Evolutionary conservation across 1,140 invertebrate species (phyloP).

Genomic region (Brachionus paranguensis): DNA sequence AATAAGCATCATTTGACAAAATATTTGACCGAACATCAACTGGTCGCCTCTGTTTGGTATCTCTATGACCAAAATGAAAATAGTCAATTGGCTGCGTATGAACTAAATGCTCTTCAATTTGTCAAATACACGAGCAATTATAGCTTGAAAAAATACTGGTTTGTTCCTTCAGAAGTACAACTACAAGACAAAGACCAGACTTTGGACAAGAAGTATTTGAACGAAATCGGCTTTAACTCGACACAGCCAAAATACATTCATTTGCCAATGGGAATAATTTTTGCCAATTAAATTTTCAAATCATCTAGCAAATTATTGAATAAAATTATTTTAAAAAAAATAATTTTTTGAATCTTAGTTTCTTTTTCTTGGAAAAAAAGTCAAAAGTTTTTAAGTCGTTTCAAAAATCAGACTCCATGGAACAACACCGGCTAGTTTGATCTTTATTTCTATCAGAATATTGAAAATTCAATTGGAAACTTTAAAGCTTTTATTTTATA

Average conservation of each 20-base stretch:
- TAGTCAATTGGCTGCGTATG: slow-evolving; percentile 52
- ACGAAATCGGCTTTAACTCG: slow-evolving; percentile 56
- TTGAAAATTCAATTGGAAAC: no score
- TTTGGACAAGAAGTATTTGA: slow-evolving; percentile 51
- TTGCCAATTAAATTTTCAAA: slow-evolving; percentile 52
- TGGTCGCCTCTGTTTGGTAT: slow-evolving; percentile 57
- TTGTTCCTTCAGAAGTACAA: slow-evolving; percentile 49
- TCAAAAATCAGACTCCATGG: no score
- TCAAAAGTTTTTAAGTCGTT: no score
- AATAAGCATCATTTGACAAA: slow-evolving; percentile 54
- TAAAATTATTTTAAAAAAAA: no score
- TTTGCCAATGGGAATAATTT: slow-evolving; percentile 59
- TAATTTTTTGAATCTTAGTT: no score
- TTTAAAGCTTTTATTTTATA: no score
- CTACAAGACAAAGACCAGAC: slow-evolving; percentile 46
- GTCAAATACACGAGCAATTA: slow-evolving; percentile 1
- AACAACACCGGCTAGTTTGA: no score
- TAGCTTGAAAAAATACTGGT: slow-evolving; percentile 57
- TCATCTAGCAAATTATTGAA: no score
- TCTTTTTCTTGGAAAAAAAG: no score
- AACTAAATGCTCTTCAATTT: slow-evolving; percentile 44
- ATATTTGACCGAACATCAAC: slow-evolving; percentile 56
- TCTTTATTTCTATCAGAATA: no score
- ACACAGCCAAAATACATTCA: slow-evolving; percentile 57
- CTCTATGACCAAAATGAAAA: slow-evolving; percentile 52